Evolutionary conservation across 2,888 invertebrate species (phyloP).

Genomic region (Muscina levida): DNA sequence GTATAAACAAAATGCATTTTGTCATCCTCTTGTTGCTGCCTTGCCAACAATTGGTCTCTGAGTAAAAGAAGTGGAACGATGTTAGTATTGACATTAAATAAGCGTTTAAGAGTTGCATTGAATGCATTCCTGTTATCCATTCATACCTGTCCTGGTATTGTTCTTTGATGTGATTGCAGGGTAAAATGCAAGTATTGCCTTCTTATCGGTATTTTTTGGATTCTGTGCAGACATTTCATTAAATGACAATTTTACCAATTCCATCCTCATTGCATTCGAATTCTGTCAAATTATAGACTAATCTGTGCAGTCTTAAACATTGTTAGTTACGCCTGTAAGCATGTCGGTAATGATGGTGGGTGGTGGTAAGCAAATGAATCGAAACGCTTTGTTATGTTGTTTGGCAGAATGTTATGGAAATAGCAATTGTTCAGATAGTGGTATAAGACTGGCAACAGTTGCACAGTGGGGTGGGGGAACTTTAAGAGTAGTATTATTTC

Average conservation of each 20-base stretch:
- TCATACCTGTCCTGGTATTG: no score
- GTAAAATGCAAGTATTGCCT: neutral
- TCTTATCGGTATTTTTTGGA: neutral
- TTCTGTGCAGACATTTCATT: constrained; percentile 6
- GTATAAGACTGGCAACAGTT: no score
- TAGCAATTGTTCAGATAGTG: no score
- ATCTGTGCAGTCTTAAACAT: neutral
- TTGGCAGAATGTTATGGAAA: no score
- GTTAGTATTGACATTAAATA: neutral
- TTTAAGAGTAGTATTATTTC: no score
- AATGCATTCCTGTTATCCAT: constrained; percentile 2
- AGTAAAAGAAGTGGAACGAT: neutral
- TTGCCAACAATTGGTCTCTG: neutral
- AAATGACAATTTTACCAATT: constrained; percentile 16
- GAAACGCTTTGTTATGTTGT: neutral
- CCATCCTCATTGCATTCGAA: neutral
- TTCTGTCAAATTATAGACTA: constrained; percentile 26
- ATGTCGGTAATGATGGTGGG: neutral
- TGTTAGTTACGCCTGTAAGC: neutral
- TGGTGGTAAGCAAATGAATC: neutral
- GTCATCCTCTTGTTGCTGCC: constrained; percentile 5
- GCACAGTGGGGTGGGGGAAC: no score
- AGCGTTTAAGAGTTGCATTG: neutral
- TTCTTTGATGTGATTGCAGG: neutral
- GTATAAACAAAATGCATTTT: neutral